Base-by-base conservation (phyloP, 2,113 vertebrate species). In the Cephalophus harveyi region DNA sequence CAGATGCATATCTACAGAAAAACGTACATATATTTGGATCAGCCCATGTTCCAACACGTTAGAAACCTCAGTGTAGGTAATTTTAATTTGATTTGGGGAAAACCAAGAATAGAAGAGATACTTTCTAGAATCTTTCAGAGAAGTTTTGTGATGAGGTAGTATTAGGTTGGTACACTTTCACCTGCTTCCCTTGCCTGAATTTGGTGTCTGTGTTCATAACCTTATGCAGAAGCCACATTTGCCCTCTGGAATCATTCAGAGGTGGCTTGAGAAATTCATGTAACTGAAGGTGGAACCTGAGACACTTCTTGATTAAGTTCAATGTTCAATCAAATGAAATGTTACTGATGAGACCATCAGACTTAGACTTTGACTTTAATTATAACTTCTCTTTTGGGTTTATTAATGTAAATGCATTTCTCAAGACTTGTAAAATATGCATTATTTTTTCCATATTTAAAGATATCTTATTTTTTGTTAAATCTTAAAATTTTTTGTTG, bases 321-420 rank as follows among this genome's bases (percentile, higher is more conserved):
- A 94, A 0, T 91, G 89, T 85, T 96, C 19, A 81, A n/a, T 36
- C 27, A 82, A 87, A 78, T 95, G 46, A 94, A 89, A 74, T 78
- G 55, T 95, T 97, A 64, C 67, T 76, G 27, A 46, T 50, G 64
- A 71, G 50, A 85, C 74, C 23, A 17, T 84, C 15, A 78, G 54
- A 89, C 30, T 28, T 81, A 83, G 81, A 67, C 27, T 84, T 60
- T 52, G 6, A 28, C 33, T 89, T 97, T 93, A 91, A 60, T 95
- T 95, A 28, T 87, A 93, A 95, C 79, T 52, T 88, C 55, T 91
- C 8, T 91, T 87, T 93, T 89, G 76, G 6, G 12, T 96, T 92
- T 97, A 57, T 93, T 94, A 85, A 71, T 60, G 5, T 85, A 71
- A 91, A 33, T 92, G 93, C 9, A 62, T 92, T 97, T 84, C 55